Evolutionary conservation across 2,113 vertebrate genomes (phyloP), one percentile per base, ranked within the genome.

Genomic region (Lipotes vexillifer): DNA sequence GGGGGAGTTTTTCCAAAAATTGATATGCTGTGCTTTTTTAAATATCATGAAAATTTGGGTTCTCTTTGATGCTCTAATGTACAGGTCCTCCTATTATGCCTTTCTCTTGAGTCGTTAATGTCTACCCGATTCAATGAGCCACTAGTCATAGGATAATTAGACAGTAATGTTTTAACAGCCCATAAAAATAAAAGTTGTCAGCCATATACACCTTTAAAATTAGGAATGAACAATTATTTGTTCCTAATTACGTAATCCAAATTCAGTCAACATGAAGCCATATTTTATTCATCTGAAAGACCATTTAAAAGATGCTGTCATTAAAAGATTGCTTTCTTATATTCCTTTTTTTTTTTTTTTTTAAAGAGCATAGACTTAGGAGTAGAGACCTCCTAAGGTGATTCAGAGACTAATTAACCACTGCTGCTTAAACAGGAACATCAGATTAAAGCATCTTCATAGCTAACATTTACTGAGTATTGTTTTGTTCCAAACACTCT

Each of bases 151-250:
- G 63, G 66, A 91, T 92, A 93, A 97, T 93, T 96, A 88, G 83
- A 87, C 83, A 94, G 61, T 65, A 88, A 96, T 72, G 84, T 90
- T 93, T 96, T 95, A 96, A 96, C 2, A 2, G 72, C 84, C 77
- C 81, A 88, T 96, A 97, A 92, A 92, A 92, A 96, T 93, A 83
- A 95, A 96, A 81, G 18, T 83, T 55, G 65, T 82, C 83, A 83
- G 59, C 65, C 71, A 77, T 36, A 85, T 63, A 85, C 65, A 92
- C 69, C 78, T 95, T 92, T 78, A 93, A 85, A 96, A 90, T 88
- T 96, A 93, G 66, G 61, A 57, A 88, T 68, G 82, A 93, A 88
- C 46, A 93, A 49, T 95, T 94, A 93, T 88, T 93, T 96, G 31
- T 91, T 93, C 66, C 63, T 93, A 97, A 97, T 98, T 97, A 94